Percentiles rank a stretch among this genome's conserved stretches.
phyloP scores from a whole-genome alignment of 1,140 invertebrate genomes.

The Drosophila guanche region DNA sequence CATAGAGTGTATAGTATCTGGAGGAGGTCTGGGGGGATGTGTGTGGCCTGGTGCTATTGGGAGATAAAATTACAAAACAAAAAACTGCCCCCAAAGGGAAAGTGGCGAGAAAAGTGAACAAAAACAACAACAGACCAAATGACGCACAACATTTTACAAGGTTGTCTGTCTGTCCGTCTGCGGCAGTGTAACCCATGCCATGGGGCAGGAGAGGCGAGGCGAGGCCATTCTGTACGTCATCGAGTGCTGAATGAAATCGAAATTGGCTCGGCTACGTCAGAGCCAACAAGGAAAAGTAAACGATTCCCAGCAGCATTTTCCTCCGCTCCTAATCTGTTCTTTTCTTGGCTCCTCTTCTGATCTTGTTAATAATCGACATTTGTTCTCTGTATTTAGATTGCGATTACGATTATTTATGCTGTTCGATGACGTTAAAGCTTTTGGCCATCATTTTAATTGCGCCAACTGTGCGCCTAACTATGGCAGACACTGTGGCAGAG shows the following conservation, averaged over 20 bases:
- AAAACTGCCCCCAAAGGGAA: conserved; percentile 29
- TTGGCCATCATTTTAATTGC: conserved; percentile 38
- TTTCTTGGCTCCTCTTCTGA: conserved; percentile 28
- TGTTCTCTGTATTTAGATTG: conserved; percentile 63
- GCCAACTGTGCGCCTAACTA: conserved; percentile 63
- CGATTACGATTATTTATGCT: conserved; percentile 71
- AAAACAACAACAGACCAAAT: conserved; percentile 47
- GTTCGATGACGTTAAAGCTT: conserved; percentile 54
- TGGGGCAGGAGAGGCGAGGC: neutral
- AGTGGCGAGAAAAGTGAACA: conserved; percentile 22
- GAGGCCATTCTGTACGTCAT: conserved; percentile 63
- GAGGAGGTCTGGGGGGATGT: conserved; percentile 8
- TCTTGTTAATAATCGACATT: conserved; percentile 37
- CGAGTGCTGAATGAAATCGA: conserved; percentile 67
- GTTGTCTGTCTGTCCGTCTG: conserved; percentile 40
- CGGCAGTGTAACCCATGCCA: conserved; percentile 40
- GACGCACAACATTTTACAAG: conserved; percentile 76
- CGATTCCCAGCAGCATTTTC: conserved; percentile 40
- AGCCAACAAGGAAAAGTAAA: conserved; percentile 39
- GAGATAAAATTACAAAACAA: conserved; percentile 59
- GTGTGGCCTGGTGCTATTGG: conserved; percentile 38
- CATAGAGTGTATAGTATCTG: conserved; percentile 11
- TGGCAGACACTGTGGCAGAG: conserved; percentile 65
- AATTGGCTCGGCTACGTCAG: conserved; percentile 52
- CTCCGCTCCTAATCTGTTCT: neutral